Evolutionary conservation across 2,113 vertebrate species (phyloP), one percentile per base, ranked within the genome.

Genomic region (Ceyx cyanopectus): DNA sequence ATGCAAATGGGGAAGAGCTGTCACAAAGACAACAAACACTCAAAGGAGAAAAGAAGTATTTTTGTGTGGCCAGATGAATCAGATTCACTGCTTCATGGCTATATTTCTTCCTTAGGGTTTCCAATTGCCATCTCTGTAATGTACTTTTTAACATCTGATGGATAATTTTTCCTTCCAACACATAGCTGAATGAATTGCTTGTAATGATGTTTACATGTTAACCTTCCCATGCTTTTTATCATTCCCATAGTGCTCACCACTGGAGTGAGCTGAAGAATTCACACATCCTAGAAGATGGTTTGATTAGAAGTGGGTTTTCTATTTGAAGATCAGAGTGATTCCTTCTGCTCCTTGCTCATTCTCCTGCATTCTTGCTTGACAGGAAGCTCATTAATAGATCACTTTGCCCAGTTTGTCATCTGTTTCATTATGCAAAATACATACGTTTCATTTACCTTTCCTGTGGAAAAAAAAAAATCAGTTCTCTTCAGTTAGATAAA

Each of bases 381-480:
- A 76, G 97, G 97, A 97, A 96, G 91, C 97, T 98, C 97, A 97
- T 98, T 98, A 98, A 97, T 92, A 96, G 96, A 95, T 92, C 93
- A 69, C 90, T 94, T 97, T 92, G 93, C 97, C 91, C 97, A 97
- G 97, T 98, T 97, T 98, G 97, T 97, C 97, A 96, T 97, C 97
- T 97, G 46, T 96, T 97, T 98, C 97, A 98, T 98, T 98, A 98
- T 97, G 97, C 97, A 97, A 98, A 98, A 97, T 93, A 97, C 88
- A 94, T 96, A 97, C 82, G 92, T 98, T 98, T 97, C 97, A 98
- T 97, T 98, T 97, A 98, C 97, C 95, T 96, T 97, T 97, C 73
- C 94, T 95, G 92, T 95, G 70, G 30, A 91, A 90, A 97, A 48
- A 97, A 97, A 97, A 48, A 97, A 96, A 97, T 95, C 97, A 89